phyloP scores from a whole-genome alignment of 1,140 invertebrate genomes.

The Drosophila pallidifrons region DNA sequence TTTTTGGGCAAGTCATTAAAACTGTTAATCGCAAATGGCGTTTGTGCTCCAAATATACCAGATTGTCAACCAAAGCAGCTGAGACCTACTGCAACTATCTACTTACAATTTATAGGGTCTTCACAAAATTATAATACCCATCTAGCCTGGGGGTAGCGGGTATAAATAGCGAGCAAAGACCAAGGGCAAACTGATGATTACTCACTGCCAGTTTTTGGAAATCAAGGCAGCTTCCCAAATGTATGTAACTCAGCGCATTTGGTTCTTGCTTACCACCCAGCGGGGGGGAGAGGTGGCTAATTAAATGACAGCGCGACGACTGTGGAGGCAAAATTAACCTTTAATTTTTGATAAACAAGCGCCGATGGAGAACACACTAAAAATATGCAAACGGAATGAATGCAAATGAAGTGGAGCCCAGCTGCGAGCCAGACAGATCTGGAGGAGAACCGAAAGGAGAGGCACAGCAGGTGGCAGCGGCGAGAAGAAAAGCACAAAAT shows the following conservation, averaged over 20 bases:
- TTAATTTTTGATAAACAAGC: constrained; percentile 58
- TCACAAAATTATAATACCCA: too few species aligned
- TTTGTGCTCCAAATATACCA: too few species aligned
- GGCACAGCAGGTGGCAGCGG: constrained; percentile 34
- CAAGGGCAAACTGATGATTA: constrained; percentile 36
- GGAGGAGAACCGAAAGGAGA: too few species aligned
- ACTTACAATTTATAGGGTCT: too few species aligned
- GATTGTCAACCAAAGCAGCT: too few species aligned
- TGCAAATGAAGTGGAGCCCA: constrained; percentile 54
- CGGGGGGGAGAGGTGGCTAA: constrained; percentile 31
- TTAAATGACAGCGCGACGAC: constrained; percentile 41
- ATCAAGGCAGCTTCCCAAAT: constrained; percentile 38
- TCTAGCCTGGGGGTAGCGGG: too few species aligned
- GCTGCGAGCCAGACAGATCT: constrained; percentile 25
- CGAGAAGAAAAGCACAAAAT: constrained; percentile 12
- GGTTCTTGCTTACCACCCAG: background rate
- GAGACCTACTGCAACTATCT: too few species aligned
- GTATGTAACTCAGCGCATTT: background rate
- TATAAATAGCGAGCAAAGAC: background rate
- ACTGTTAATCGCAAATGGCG: too few species aligned
- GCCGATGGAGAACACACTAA: constrained; percentile 27
- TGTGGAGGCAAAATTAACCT: constrained; percentile 44
- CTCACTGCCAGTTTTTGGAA: constrained; percentile 31
- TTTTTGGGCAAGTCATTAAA: too few species aligned
- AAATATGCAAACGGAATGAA: constrained; percentile 55